phyloP scores from a whole-genome alignment of 2,113 vertebrate species.

The Notarius lentiginosus region DNA sequence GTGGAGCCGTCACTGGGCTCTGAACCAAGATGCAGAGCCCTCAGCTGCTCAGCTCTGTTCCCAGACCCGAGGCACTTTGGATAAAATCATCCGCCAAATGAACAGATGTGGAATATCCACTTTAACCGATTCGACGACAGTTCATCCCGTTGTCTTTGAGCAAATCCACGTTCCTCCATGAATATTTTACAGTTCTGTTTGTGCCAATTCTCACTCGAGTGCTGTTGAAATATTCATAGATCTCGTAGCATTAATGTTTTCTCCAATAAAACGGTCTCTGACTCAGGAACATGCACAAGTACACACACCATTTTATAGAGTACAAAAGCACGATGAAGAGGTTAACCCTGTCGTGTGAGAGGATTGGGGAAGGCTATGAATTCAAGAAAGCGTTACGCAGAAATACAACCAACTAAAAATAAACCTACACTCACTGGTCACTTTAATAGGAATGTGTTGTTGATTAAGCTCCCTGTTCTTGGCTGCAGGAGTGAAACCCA shows the following conservation, averaged over 20 bases:
- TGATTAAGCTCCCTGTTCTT: too few species aligned
- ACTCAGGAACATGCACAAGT: neutral
- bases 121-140: neutral
- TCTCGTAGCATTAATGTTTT: neutral
- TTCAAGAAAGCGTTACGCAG: too few species aligned
- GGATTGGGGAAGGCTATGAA: too few species aligned
- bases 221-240: slow-evolving; percentile 16
- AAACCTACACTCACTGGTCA: too few species aligned
- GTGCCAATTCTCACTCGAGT: neutral
- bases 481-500: too few species aligned
- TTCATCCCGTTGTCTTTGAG: neutral
- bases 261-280: neutral
- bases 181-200: neutral
- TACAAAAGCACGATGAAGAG: neutral
- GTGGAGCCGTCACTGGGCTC: neutral
- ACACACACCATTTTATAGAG: neutral
- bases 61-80: neutral
- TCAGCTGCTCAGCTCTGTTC: slow-evolving; percentile 16
- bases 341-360: neutral
- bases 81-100: neutral
- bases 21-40: neutral
- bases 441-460: too few species aligned
- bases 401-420: too few species aligned
- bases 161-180: neutral
- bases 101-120: slow-evolving; percentile 10